Conservation (phyloP, 2,888 invertebrate species). For the Tenthredo notha region DNA sequence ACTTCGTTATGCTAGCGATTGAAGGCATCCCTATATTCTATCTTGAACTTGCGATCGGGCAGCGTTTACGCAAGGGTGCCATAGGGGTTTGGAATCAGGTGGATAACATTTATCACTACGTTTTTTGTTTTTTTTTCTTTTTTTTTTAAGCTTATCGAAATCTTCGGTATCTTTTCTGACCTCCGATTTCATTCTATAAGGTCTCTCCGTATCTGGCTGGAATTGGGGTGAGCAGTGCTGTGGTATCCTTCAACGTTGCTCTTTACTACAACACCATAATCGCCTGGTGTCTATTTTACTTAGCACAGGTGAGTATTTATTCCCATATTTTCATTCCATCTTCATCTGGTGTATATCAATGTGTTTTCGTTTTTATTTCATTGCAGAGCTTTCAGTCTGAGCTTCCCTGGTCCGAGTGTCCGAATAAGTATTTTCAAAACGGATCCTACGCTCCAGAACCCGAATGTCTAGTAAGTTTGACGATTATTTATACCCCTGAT, state of each 20-base stretch:
- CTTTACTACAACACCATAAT: constrained; percentile 99
- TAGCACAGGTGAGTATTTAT: constrained; percentile 83
- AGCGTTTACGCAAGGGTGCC: constrained; percentile 94
- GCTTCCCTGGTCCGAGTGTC: constrained; percentile 95
- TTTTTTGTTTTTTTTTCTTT: too few relatives aligned
- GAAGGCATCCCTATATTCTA: constrained; percentile 98
- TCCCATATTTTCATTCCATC: not conserved
- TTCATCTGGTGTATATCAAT: not conserved
- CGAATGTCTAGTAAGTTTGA: constrained; percentile 87
- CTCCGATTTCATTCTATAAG: constrained; percentile 58
- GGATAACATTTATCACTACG: not conserved
- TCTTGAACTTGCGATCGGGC: constrained; percentile 96
- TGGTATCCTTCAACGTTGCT: constrained; percentile 97
- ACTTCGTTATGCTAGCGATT: constrained; percentile 95
- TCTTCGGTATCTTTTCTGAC: not conserved
- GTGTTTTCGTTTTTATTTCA: not conserved
- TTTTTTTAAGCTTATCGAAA: too few relatives aligned
- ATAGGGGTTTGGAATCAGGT: constrained; percentile 96
- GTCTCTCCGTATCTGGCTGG: constrained; percentile 93
- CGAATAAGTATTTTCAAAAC: constrained; percentile 89
- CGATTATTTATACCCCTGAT: not conserved
- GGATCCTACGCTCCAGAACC: constrained; percentile 89
- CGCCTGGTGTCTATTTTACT: constrained; percentile 98
- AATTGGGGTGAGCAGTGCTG: constrained; percentile 95
- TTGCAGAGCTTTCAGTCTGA: constrained; percentile 91